Evolutionary conservation across 2,797 vertebrate species (phyloP).

Genomic region (Chiloscyllium punctatum): DNA sequence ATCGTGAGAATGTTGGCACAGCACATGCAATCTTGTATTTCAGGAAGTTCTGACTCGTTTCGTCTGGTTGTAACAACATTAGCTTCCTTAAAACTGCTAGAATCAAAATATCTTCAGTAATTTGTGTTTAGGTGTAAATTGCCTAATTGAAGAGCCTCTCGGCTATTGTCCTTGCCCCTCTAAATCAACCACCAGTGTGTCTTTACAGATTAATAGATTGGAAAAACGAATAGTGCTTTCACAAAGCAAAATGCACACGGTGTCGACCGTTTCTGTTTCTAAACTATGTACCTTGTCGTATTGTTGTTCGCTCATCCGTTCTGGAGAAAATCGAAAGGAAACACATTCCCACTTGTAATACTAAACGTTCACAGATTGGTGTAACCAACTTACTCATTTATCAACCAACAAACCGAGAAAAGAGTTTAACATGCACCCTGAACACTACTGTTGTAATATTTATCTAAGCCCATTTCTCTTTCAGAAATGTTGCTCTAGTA

Average conservation of each 20-base stretch:
- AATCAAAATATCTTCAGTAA: conserved; percentile 13
- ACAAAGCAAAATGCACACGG: conserved; percentile 31
- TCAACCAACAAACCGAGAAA: conserved; percentile 37
- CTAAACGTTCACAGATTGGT: conserved; percentile 39
- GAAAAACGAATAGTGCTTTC: conserved; percentile 26
- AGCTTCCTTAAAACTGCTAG: conserved; percentile 31
- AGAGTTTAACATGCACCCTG: conserved; percentile 31
- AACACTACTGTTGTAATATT: conserved; percentile 29
- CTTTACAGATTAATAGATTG: conserved; percentile 31
- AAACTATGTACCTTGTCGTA: conserved; percentile 28
- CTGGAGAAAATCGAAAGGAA: conserved; percentile 36
- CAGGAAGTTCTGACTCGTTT: conserved; percentile 33
- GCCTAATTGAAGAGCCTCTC: conserved; percentile 16
- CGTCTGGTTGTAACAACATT: conserved; percentile 10
- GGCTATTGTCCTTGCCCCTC: conserved; percentile 26
- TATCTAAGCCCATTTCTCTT: conserved; percentile 35
- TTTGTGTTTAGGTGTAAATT: conserved; percentile 35
- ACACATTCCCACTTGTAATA: conserved; percentile 38
- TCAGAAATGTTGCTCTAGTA: conserved; percentile 12
- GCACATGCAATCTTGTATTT: background rate
- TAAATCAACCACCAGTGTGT: conserved; percentile 33
- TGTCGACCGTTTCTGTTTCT: conserved; percentile 23
- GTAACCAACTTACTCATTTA: conserved; percentile 38
- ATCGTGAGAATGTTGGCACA: conserved; percentile 37
- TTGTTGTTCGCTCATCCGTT: conserved; percentile 38